phyloP scores from a whole-genome alignment of 2,888 invertebrate species.

The Hermaeophaga mercurialis region DNA sequence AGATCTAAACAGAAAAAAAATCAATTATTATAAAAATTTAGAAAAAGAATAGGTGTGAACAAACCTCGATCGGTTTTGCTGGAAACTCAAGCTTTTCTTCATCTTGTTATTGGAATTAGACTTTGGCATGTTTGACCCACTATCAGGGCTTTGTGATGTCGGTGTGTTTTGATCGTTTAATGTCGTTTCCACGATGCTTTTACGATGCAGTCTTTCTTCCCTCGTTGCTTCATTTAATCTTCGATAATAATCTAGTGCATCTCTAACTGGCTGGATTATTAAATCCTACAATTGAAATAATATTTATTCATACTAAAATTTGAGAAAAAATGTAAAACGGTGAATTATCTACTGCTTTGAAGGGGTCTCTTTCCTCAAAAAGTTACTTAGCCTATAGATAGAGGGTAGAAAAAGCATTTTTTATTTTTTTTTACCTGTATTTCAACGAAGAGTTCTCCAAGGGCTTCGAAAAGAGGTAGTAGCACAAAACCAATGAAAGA shows the following conservation, averaged over 20 bases:
- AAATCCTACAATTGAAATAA: constrained; percentile 66
- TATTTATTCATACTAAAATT: no score
- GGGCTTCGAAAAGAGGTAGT: constrained; percentile 78
- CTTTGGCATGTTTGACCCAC: constrained; percentile 53
- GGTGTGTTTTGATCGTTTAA: constrained; percentile 51
- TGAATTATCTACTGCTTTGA: no score
- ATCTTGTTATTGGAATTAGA: constrained; percentile 62
- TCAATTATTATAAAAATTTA: constrained; percentile 1
- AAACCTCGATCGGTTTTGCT: constrained; percentile 55
- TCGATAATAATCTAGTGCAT: constrained; percentile 67
- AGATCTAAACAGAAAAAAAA: constrained; percentile 49
- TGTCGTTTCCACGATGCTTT: constrained; percentile 62
- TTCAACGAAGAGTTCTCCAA: constrained; percentile 75
- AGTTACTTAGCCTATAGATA: no score
- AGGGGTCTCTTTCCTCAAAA: no score
- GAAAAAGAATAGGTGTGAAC: neutral
- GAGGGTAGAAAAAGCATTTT: no score
- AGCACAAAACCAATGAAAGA: constrained; percentile 83
- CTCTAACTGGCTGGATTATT: constrained; percentile 66
- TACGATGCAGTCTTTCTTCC: constrained; percentile 64
- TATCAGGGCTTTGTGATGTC: constrained; percentile 57
- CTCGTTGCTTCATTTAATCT: constrained; percentile 66
- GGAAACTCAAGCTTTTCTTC: constrained; percentile 60
- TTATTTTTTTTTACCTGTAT: no score
- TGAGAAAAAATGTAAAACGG: no score